phyloP scores from a whole-genome alignment of 2,113 vertebrate genomes.

The Rattus norvegicus region DNA sequence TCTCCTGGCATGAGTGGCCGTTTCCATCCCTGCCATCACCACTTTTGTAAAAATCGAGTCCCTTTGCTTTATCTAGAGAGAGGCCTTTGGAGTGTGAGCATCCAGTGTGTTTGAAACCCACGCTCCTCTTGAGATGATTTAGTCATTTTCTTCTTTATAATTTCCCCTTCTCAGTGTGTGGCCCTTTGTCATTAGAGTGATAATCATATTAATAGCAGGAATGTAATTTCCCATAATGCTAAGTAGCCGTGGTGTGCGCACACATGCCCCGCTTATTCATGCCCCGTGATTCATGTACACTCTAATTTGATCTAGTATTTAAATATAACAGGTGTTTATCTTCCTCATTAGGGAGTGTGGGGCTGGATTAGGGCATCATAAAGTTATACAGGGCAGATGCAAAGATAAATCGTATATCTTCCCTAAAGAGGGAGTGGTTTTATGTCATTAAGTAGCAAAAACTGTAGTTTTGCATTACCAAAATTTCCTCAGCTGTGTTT shows the following conservation, averaged over 20 bases:
- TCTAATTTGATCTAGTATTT: conserved; percentile 66
- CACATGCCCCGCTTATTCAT: conserved; percentile 74
- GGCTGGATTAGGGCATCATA: conserved; percentile 22
- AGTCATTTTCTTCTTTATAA: conserved; percentile 69
- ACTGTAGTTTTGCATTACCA: conserved; percentile 15
- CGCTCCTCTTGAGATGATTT: conserved; percentile 66
- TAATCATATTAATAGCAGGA: conserved; percentile 78
- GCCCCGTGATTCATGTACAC: conserved; percentile 72
- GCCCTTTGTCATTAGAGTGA: conserved; percentile 79
- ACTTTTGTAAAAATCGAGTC: conserved; percentile 4
- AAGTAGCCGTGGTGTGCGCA: conserved; percentile 62
- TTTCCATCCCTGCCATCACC: conserved; percentile 22
- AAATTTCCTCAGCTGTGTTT: conserved; percentile 19
- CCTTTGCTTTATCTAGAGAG: conserved; percentile 28
- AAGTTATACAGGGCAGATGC: neutral
- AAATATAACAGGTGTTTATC: conserved; percentile 77
- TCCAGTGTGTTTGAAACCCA: conserved; percentile 66
- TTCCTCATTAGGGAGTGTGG: conserved; percentile 60
- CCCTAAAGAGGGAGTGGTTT: neutral
- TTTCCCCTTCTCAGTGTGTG: conserved; percentile 72
- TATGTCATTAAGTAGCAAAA: conserved; percentile 32
- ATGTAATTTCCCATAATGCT: conserved; percentile 77
- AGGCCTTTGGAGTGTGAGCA: neutral
- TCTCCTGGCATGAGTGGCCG: neutral
- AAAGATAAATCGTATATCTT: conserved; percentile 2